These are phyloP conservation scores for Mormyrus iriodes DNA, from an alignment of 2,113 vertebrate species.

Conservation along the genomic window DNA sequence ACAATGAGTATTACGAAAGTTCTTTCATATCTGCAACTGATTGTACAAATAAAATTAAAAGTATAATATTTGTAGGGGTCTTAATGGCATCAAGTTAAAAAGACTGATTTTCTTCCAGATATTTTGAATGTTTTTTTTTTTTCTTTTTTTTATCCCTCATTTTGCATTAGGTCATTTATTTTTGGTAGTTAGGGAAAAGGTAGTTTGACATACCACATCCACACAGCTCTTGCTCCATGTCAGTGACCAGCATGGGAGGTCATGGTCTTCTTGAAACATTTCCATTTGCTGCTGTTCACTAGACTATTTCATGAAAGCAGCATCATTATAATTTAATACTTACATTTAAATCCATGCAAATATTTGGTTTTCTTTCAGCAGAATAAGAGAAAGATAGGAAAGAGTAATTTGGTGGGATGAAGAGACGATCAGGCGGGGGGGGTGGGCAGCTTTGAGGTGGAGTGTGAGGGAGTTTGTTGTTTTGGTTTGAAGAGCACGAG, in stretches of 20 bases:
- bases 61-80: not conserved
- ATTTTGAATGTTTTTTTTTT: not conserved
- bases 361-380: not conserved
- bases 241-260: not conserved
- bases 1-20: not conserved
- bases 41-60: not conserved
- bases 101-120: not conserved
- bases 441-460: not conserved
- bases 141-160: not conserved
- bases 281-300: not conserved
- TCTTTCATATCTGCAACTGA: not conserved
- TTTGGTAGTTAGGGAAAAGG: not conserved
- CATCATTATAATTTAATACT: not conserved
- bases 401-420: constrained; percentile 14
- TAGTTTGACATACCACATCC: not conserved
- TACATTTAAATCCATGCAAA: not conserved
- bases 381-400: constrained; percentile 4
- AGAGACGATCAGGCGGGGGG: not conserved
- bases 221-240: not conserved
- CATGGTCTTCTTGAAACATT: not conserved
- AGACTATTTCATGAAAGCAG: not conserved
- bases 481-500: constrained; percentile 14
- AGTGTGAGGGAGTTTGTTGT: constrained; percentile 20
- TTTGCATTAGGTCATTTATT: not conserved
- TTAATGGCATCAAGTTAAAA: not conserved